Conservation (phyloP, 2,797 vertebrate genomes). For the Diglossa cyanea region DNA sequence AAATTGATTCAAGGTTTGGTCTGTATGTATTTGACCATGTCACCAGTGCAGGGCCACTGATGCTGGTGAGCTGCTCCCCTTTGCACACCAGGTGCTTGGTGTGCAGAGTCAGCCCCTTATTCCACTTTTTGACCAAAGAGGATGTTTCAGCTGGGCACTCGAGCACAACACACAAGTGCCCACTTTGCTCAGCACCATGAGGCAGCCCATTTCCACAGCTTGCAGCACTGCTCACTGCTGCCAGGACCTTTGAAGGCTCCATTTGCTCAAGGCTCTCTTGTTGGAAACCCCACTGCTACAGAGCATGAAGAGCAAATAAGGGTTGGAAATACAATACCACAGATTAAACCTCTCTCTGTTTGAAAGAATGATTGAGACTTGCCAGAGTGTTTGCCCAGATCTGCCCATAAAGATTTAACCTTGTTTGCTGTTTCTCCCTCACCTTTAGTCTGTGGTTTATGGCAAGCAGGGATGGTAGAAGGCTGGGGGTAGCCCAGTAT, state of each 20-base stretch:
- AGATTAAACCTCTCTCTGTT: constrained; percentile 5
- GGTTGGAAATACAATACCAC: not conserved
- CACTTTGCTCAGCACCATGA: not conserved
- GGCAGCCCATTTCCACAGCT: not conserved
- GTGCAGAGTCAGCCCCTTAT: not conserved
- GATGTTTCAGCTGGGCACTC: not conserved
- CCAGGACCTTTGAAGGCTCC: not conserved
- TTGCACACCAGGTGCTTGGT: not conserved
- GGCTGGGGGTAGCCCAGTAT: not conserved
- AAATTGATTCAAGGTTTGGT: not conserved
- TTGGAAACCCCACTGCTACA: not conserved
- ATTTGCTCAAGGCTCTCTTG: not conserved
- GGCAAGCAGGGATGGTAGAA: not conserved
- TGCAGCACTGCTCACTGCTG: not conserved
- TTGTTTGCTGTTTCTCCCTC: constrained; percentile 2
- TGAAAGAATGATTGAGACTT: not conserved
- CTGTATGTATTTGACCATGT: rapidly evolving
- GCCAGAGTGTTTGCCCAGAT: constrained; percentile 6
- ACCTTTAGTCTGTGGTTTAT: not conserved
- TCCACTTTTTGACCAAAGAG: not conserved
- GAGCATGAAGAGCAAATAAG: not conserved
- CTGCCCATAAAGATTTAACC: constrained; percentile 22
- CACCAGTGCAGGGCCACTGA: rapidly evolving
- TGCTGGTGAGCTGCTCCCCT: not conserved
- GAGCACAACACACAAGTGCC: not conserved